These are phyloP conservation scores for Drosophila orosa DNA, from an alignment of 1,140 invertebrate genomes.

Conservation along the genomic window DNA sequence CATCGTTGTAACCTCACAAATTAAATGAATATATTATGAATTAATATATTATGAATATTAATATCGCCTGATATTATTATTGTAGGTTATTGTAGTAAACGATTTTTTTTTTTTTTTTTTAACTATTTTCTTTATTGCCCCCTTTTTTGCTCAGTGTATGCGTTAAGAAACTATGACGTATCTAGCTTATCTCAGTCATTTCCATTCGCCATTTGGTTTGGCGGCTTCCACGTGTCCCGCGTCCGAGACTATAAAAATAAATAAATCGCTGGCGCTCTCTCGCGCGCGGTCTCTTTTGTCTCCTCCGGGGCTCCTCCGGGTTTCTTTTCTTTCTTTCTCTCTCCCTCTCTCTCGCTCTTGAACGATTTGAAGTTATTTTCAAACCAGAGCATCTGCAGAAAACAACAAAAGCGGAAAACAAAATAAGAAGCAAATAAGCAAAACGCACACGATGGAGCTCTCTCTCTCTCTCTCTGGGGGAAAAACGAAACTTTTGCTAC, in stretches of 20 bases:
- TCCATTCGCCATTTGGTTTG: slow-evolving; percentile 45
- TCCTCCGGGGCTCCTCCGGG: slow-evolving; percentile 2
- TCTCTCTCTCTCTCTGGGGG: slow-evolving; percentile 8
- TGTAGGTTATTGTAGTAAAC: too few relatives aligned
- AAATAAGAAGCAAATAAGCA: slow-evolving; percentile 10
- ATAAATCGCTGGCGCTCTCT: slow-evolving; percentile 41
- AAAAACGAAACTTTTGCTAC: slow-evolving; percentile 28
- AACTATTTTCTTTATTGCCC: too few relatives aligned
- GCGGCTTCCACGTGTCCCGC: slow-evolving; percentile 52
- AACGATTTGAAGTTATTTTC: slow-evolving; percentile 73
- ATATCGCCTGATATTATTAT: too few relatives aligned
- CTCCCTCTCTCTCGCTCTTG: slow-evolving; percentile 12
- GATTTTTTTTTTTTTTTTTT: too few relatives aligned
- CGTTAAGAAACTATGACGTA: slow-evolving; percentile 35
- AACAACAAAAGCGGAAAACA: slow-evolving; percentile 25
- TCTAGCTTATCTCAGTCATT: slow-evolving; percentile 22
- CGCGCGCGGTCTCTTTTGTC: slow-evolving; percentile 2
- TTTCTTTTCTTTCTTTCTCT: background rate
- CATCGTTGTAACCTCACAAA: too few relatives aligned
- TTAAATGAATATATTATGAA: too few relatives aligned
- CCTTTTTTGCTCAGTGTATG: slow-evolving; percentile 4
- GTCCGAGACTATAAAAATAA: slow-evolving; percentile 75
- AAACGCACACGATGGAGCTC: slow-evolving; percentile 32
- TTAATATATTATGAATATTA: too few relatives aligned
- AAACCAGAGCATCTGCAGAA: slow-evolving; percentile 74